Evolutionary conservation across 2,797 vertebrate species (phyloP).

Genomic region (Clarias pachynema): DNA sequence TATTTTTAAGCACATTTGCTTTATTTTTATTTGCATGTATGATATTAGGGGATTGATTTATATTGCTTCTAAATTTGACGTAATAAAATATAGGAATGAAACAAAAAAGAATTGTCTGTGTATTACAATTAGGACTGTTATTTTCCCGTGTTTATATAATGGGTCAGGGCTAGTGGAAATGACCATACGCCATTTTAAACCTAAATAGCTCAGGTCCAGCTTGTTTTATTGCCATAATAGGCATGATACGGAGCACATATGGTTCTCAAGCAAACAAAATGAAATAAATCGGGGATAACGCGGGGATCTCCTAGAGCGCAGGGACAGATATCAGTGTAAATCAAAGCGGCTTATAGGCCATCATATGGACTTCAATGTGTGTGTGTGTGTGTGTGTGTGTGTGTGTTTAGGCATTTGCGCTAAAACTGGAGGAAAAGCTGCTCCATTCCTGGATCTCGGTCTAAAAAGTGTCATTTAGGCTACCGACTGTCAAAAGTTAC

Average conservation of each 20-base stretch:
- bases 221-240: constrained; percentile 27
- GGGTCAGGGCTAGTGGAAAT: not conserved
- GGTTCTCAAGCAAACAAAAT: constrained; percentile 54
- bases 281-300: constrained; percentile 61
- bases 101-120: not conserved
- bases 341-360: constrained; percentile 82
- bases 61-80: not conserved
- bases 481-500: constrained; percentile 61
- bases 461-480: constrained; percentile 51
- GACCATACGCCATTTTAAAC: not conserved
- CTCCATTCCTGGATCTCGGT: constrained; percentile 66
- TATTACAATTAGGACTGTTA: too few species aligned
- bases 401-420: constrained; percentile 75
- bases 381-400: constrained; percentile 75
- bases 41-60: not conserved
- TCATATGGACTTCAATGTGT: constrained; percentile 79
- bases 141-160: not conserved
- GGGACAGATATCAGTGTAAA: constrained; percentile 77
- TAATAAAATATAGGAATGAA: not conserved
- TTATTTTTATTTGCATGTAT: not conserved
- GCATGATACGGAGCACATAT: constrained; percentile 24
- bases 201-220: constrained; percentile 9
- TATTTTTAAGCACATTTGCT: not conserved
- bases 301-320: constrained; percentile 61
- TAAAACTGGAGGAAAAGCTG: constrained; percentile 64